Percentiles rank a stretch among this genome's conserved stretches.
Evolutionary conservation across 2,797 vertebrate genomes (phyloP).

Genomic region (Spea hammondii): DNA sequence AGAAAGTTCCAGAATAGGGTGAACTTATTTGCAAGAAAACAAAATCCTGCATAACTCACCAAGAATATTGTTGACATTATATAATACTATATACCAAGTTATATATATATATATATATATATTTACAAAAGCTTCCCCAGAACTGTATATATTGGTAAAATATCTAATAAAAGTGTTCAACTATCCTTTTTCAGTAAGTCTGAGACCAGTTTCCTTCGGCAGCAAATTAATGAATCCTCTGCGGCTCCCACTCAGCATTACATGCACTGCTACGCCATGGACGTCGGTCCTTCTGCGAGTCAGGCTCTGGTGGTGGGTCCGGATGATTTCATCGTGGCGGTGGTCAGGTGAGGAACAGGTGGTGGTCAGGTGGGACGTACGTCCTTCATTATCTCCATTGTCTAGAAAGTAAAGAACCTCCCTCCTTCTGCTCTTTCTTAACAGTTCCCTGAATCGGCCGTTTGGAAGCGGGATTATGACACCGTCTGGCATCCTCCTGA

Average conservation of each 20-base stretch:
- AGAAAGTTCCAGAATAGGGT: too few species aligned
- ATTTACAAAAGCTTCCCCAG: too few species aligned
- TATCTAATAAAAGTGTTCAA: neutral
- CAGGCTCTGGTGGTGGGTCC: slow-evolving; percentile 96
- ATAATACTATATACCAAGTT: neutral
- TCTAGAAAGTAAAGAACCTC: too few species aligned
- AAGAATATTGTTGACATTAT: slow-evolving; percentile 1
- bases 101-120: too few species aligned
- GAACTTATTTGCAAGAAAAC: neutral
- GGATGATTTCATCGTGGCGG: slow-evolving; percentile 91
- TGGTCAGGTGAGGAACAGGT: slow-evolving; percentile 79
- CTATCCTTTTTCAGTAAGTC: slow-evolving; percentile 73
- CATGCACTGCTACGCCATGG: slow-evolving; percentile 68
- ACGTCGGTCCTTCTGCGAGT: slow-evolving; percentile 73
- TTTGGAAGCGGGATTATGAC: slow-evolving; percentile 94
- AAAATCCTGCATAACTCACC: neutral
- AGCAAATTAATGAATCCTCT: slow-evolving; percentile 85
- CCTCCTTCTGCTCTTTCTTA: neutral
- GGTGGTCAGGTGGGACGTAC: neutral
- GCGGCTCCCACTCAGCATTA: slow-evolving; percentile 71
- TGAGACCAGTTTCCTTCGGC: slow-evolving; percentile 76
- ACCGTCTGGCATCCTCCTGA: slow-evolving; percentile 88
- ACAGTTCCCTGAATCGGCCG: slow-evolving; percentile 91
- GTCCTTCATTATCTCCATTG: too few species aligned
- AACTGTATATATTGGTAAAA: too few species aligned